Evolutionary conservation across 2,797 vertebrate genomes (phyloP).

Genomic region (Otolemur crassicaudatus): DNA sequence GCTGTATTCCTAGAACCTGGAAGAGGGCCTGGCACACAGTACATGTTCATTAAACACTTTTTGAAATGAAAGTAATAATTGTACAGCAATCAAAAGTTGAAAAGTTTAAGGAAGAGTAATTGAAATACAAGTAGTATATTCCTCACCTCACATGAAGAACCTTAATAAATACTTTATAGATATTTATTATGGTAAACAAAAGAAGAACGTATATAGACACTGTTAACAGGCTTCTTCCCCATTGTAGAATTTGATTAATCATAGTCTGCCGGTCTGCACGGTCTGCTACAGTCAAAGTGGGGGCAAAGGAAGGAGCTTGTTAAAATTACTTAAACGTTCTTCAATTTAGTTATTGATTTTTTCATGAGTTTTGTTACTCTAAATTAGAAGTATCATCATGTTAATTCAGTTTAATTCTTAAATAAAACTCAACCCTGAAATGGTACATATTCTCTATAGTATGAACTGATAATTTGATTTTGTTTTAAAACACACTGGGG

Average conservation of each 20-base stretch:
- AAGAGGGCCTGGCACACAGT: not conserved
- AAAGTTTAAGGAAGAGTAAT: not conserved
- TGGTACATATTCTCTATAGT: not conserved
- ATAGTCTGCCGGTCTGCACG: not conserved
- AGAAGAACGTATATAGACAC: not conserved
- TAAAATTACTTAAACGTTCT: not conserved
- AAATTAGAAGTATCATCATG: not conserved
- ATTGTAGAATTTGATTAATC: not conserved
- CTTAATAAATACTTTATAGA: not conserved
- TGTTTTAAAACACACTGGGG: not conserved
- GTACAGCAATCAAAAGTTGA: not conserved
- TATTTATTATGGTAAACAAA: not conserved
- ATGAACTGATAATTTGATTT: not conserved
- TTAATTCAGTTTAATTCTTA: not conserved
- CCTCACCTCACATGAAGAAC: not conserved
- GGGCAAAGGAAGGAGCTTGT: not conserved
- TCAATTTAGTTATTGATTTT: not conserved
- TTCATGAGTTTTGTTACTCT: not conserved
- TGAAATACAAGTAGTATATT: not conserved
- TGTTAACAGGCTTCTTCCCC: not conserved
- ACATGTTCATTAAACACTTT: not conserved
- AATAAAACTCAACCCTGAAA: not conserved
- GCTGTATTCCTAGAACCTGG: not conserved
- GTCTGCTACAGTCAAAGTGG: not conserved
- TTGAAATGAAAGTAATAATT: not conserved